phyloP scores from a whole-genome alignment of 1,140 invertebrate species.

The Charaxes varanes region DNA sequence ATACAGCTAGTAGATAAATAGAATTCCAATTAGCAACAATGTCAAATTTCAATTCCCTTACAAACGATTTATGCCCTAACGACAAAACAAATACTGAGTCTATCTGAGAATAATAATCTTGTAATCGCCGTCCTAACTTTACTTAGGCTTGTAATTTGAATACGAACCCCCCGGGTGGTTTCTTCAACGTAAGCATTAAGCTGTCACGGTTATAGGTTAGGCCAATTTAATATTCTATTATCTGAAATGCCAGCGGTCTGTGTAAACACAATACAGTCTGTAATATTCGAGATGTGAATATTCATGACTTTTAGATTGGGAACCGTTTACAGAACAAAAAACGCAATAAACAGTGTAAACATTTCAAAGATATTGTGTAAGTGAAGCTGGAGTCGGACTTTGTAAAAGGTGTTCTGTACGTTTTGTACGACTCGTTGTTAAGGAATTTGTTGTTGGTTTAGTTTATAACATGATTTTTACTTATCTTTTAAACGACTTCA shows the following conservation, averaged over 20 bases:
- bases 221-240: constrained; percentile 24
- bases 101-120: background rate
- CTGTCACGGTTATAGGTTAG: constrained; percentile 15
- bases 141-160: constrained; percentile 7
- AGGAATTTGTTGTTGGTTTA: too few relatives aligned
- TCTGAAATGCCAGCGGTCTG: constrained; percentile 12
- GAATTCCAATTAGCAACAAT: too few relatives aligned
- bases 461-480: too few relatives aligned
- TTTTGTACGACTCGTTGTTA: too few relatives aligned
- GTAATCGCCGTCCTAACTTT: constrained; percentile 5
- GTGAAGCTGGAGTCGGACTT: too few relatives aligned
- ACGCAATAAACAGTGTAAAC: background rate
- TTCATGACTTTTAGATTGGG: constrained; percentile 6
- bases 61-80: too few relatives aligned
- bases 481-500: too few relatives aligned
- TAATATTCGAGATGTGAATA: constrained; percentile 13
- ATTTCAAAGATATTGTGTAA: too few relatives aligned
- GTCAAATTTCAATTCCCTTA: too few relatives aligned
- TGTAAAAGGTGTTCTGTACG: too few relatives aligned
- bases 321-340: background rate
- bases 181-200: constrained; percentile 16
- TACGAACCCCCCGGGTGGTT: constrained; percentile 14
- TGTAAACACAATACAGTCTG: constrained; percentile 6
- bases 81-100: too few relatives aligned
- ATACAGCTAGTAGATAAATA: too few relatives aligned